Base-by-base conservation (phyloP, 2,797 vertebrate species). In the Ctenosaura bakeri region DNA sequence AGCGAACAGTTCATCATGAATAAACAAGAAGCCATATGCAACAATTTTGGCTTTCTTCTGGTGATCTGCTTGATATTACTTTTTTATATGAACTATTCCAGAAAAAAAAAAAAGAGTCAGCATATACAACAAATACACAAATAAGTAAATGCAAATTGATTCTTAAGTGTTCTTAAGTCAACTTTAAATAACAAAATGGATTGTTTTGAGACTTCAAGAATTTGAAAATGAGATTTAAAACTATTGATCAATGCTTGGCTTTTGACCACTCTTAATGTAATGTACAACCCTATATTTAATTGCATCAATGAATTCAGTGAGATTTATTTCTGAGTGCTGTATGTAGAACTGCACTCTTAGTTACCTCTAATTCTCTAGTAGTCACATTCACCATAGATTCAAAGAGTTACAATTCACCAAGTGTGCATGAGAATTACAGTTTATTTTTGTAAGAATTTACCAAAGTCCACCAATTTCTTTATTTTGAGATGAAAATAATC, bases 41-140 rank as follows among this genome's bases (percentile, higher is more conserved):
- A 88, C 46, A 13, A 29, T 83, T 76, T 59, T 32, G 88, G 32
- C 8, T 89, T 59, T 64, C 81, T 84, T 14, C 35, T 62, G 85
- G 24, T 18, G 71, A 84, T 62, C 20, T 84, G 20, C 29, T 46
- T 62, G 22, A 69, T 52, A 7, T 54, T 8, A 52, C 32, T 16
- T 69, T 38, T 82, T 83, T 82, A 52, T 82, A 26, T 56, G 66
- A 52, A 73, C 32, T 6, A n/a, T 32, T 71, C 16, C 29, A 62
- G 42, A 29, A 50, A 77, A 69, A 66, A 46, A 46, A 66, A 26
- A 66, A 85, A 85, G 29, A 14, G 32, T 42, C 64, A 50, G 29
- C n/a, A 1, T 26, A 16, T 26, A 42, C 5, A 64, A 64, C 32
- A 56, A 54, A 74, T 35, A 20, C 35, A 74, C 35, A 38, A 32